These are phyloP conservation scores for Lagria hirta DNA, from an alignment of 2,888 invertebrate genomes.

Conservation along the genomic window DNA sequence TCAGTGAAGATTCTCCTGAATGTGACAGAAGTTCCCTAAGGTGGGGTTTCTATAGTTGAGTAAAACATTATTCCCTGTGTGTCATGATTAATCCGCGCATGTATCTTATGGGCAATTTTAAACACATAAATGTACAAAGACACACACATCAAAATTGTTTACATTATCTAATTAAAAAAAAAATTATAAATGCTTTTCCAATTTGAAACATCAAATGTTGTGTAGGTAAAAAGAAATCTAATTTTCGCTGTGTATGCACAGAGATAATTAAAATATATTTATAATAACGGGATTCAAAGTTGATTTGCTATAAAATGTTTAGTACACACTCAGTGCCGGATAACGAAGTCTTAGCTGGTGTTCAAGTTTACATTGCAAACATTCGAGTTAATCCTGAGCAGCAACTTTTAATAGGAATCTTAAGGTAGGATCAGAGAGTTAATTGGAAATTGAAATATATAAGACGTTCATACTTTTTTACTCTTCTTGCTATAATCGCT, in stretches of 20 bases:
- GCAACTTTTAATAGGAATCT: conserved; percentile 46
- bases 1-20: conserved; percentile 14
- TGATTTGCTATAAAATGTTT: conserved; percentile 23
- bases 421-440: conserved; percentile 45
- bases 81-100: too few relatives aligned
- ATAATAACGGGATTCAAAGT: conserved; percentile 21
- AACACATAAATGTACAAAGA: too few relatives aligned
- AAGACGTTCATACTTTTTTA: too few relatives aligned
- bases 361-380: conserved; percentile 33
- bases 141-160: too few relatives aligned
- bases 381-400: conserved; percentile 41
- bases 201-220: too few relatives aligned
- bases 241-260: conserved; percentile 13
- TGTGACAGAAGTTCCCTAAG: conserved; percentile 17
- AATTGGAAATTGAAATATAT: conserved; percentile 43
- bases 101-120: too few relatives aligned
- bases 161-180: too few relatives aligned
- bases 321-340: conserved; percentile 23
- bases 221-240: too few relatives aligned
- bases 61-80: too few relatives aligned
- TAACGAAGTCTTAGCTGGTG: conserved; percentile 24
- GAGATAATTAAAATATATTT: conserved; percentile 20
- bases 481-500: too few relatives aligned
- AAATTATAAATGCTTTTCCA: too few relatives aligned
- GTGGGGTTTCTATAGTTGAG: too few relatives aligned